Evolutionary conservation across 1,140 invertebrate species (phyloP), one percentile per base, ranked within the genome.

Genomic region (Lanistes nyassanus): DNA sequence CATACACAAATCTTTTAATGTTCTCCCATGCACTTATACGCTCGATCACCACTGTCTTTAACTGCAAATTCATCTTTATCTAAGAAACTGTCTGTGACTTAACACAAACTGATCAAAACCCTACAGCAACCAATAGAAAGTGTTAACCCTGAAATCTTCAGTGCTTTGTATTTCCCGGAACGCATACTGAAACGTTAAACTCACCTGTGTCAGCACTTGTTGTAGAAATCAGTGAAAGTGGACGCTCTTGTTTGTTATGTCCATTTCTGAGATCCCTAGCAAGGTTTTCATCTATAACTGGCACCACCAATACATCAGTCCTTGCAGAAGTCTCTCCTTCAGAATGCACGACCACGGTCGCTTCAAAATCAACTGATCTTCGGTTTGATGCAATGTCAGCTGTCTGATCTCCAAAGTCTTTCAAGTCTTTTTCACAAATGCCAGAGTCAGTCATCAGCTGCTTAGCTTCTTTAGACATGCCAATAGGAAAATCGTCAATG

Each of bases 181-280:
- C n/a, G n/a, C n/a, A n/a, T n/a, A n/a, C n/a, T n/a, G n/a, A n/a
- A n/a, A n/a, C n/a, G n/a, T 31, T 60, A 19, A 37, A 26, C 80
- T 77, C 77, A 85, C 85, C 85, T 76, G 85, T 86, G 70, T 86
- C 85, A n/a, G 82, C 85, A 80, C 85, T 86, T 29, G 82, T 83
- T 11, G 83, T 82, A 34, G 85, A 86, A 19, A 85, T 79, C 0
- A 85, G 69, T 19, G 85, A 86, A n/a, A 84, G 65, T 39, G 85
- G 85, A 5, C 85, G 76, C 19, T 82, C 82, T 56, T 79, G 78
- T 55, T 81, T 81, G 47, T 65, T 65, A 67, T 81, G 81, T 31
- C 82, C 81, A 47, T 79, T 76, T 47, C 62, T 47, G 51, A 84
- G 66, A 55, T 82, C 81, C 62, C 74, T 77, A n/a, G 60, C 74